Base-by-base conservation (phyloP, 2,113 vertebrate genomes). In the Antechinus flavipes region DNA sequence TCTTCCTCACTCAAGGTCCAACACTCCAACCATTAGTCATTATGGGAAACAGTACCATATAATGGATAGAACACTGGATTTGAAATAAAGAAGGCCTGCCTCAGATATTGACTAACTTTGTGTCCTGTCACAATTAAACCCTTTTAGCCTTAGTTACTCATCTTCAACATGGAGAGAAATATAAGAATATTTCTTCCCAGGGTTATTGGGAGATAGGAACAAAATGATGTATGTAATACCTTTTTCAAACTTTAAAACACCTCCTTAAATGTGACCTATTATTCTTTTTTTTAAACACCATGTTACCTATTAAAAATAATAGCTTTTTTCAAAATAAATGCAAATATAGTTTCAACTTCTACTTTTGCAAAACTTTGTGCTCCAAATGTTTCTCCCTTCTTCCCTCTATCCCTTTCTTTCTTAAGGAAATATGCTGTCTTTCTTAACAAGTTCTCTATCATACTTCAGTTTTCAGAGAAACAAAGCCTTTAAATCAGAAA, bases 381-480 rank as follows among this genome's bases (percentile, higher is more conserved):
- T 52, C 50, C 50, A 11, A 52, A 52, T 52, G 0, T 10, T 52
- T 52, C 50, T 52, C 50, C 9, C 50, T 52, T 52, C 9, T 52
- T 52, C 50, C 50, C 10, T 52, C 9, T 52, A 52, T 11, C 50
- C 50, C 50, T 52, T 6, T 52, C 50, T 49, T 49, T 49, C 49
- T 49, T 49, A 49, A 49, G 7, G 49, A 49, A 49, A 49, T 3
- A 42, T 84, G 5, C 35, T 84, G 16, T 19, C 68, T 84, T 22
- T n/a, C 23, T 0, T 0, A 2, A 14, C 22, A 25, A 14, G n/a
- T 22, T 2, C 1, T 2, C 52, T 4, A 2, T 0, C 1, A 0
- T 11, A 0, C 0, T 1, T 0, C 22, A 2, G 49, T 35, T 2
- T 11, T 25, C 91, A 14, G 54, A 84, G 12, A 19, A 84, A 30